phyloP scores from a whole-genome alignment of 2,113 vertebrate species.

The Spheniscus mendiculus region DNA sequence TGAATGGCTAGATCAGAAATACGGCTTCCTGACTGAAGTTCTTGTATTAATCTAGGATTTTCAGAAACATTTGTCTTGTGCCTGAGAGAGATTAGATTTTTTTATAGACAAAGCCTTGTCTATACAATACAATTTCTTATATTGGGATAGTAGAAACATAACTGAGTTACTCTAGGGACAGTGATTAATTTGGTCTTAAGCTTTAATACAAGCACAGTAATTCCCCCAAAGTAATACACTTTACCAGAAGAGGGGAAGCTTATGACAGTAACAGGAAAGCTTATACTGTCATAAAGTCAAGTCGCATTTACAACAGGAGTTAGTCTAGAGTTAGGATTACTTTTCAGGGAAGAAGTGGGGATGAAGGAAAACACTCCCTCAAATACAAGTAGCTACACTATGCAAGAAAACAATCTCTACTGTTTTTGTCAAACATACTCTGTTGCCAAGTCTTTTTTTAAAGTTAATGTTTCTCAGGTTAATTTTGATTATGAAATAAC shows the following conservation, averaged over 20 bases:
- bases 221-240: background rate
- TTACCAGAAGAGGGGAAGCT: background rate
- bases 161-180: background rate
- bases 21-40: background rate
- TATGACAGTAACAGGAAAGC: background rate
- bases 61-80: background rate
- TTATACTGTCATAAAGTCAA: background rate
- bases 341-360: background rate
- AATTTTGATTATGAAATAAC: background rate
- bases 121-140: background rate
- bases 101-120: background rate
- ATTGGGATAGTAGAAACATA: background rate
- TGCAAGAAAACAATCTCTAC: background rate
- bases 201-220: background rate
- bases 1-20: background rate
- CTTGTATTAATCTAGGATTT: background rate
- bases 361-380: background rate
- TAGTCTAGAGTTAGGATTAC: background rate
- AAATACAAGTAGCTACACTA: background rate
- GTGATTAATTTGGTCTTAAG: background rate
- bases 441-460: too few relatives aligned
- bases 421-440: too few relatives aligned
- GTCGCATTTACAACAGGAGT: background rate
- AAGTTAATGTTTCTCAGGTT: background rate
- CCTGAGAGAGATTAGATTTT: background rate